Base-by-base conservation (phyloP, 1,140 invertebrate species). In the Ceratina australensis region DNA sequence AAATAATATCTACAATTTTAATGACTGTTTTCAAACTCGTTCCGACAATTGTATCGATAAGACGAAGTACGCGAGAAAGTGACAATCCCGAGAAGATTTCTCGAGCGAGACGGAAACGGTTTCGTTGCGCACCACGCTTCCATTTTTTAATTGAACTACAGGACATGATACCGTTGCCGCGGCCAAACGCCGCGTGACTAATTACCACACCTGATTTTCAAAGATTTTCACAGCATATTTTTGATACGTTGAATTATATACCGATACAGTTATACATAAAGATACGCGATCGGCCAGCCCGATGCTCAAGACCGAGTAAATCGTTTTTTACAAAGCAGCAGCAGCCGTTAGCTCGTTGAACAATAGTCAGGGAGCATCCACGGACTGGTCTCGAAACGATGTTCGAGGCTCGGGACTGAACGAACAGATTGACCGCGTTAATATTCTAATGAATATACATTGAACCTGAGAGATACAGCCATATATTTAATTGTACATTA, bases 11-110 rank as follows among this genome's bases (percentile, higher is more conserved):
- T 85, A 85, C 79, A 72, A 64, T 79, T 85, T 84, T 76, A 85
- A 85, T 85, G 79, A 81, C 82, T 72, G 75, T 85, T 85, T 83
- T 84, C 47, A 81, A 80, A 79, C 82, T 81, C 83, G 83, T 81
- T 83, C 81, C 78, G 78, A 81, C 60, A 71, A 71, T 18, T 47
- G 82, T 84, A 81, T 81, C 71, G 79, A 81, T 84, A 84, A 75
- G 79, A 78, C 73, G 75, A 81, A 42, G 33, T 42, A 61, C 26
- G 73, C 64, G 71, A 81, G 80, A 61, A 81, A 84, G 81, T 78
- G 82, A 84, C 82, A 80, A 81, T 85, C 83, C 83, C 67, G 47
- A 33, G 68, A 52, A 76, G 69, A 66, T 65, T 84, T 85, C 73
- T 80, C 15, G 69, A 80, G 72, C 83, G 72, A 81, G 78, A 68